A percentile compares a stretch with the other conserved stretches of the same genome.
These are phyloP conservation scores for Anadara kagoshimensis DNA, from an alignment of 1,140 invertebrate genomes.

Conservation along the genomic window DNA sequence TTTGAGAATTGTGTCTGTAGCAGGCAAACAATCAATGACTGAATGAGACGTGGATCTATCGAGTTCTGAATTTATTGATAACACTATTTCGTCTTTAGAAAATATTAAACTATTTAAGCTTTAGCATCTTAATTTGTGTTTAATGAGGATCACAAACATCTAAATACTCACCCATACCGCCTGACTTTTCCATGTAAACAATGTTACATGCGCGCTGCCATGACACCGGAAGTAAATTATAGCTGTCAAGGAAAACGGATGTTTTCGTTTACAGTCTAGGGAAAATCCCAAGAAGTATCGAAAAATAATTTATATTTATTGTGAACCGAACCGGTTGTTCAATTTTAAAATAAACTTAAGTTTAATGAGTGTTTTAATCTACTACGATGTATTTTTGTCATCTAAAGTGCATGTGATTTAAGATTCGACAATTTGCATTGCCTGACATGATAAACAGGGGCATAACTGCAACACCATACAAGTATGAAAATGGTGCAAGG, in stretches of 20 bases:
- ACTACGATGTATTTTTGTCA: background rate
- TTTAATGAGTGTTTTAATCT: background rate
- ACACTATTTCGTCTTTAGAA: background rate
- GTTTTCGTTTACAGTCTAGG: background rate
- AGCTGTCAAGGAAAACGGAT: background rate
- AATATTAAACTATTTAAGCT: conserved; percentile 1
- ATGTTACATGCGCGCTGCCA: conserved; percentile 50
- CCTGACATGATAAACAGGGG: background rate
- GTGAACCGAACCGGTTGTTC: background rate
- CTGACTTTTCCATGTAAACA: background rate
- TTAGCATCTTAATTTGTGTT: background rate
- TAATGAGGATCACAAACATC: background rate
- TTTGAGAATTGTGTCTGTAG: too few species aligned
- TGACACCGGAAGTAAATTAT: conserved; percentile 58
- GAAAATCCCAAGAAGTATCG: conserved; percentile 14
- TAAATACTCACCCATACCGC: conserved; percentile 1
- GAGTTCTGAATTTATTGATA: background rate
- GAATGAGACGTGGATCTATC: too few species aligned
- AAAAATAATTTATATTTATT: background rate
- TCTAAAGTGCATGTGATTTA: background rate
- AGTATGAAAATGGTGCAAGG: too few species aligned
- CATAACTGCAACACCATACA: background rate
- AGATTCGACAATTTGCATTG: background rate
- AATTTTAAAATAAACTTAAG: background rate
- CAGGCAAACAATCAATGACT: conserved; percentile 18